Percentiles rank a stretch among this genome's conserved stretches.
Conservation (phyloP, 2,113 vertebrate genomes). For the Silurus meridionalis region DNA sequence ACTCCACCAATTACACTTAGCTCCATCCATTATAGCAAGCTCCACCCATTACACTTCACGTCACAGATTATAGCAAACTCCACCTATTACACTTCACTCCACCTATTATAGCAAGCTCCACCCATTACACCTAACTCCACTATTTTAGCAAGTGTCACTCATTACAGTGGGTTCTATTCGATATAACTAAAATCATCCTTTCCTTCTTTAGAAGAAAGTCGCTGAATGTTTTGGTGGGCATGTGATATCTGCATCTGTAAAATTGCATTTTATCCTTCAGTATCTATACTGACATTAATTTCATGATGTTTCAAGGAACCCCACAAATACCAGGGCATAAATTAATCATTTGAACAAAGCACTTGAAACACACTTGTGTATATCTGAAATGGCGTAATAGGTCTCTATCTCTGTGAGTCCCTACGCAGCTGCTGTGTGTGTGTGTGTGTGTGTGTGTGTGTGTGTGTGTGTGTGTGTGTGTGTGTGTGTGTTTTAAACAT, state of each 20-base stretch:
- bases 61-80: too few relatives aligned
- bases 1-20: too few relatives aligned
- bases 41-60: too few relatives aligned
- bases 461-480: conserved; percentile 10
- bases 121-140: too few relatives aligned
- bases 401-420: background rate
- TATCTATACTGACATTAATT: background rate
- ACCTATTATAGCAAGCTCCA: too few relatives aligned
- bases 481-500: conserved; percentile 2
- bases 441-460: background rate
- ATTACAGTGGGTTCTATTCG: too few relatives aligned
- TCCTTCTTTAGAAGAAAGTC: background rate
- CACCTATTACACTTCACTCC: too few relatives aligned
- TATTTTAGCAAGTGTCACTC: too few relatives aligned
- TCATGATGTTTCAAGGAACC: background rate
- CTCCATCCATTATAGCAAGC: background rate
- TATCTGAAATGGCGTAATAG: background rate
- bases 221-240: background rate
- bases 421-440: background rate
- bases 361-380: background rate
- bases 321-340: background rate
- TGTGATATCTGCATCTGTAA: background rate
- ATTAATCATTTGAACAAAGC: background rate
- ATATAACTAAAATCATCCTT: background rate
- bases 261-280: background rate